Conservation (phyloP, 2,113 vertebrate species). For the Cairina moschata region DNA sequence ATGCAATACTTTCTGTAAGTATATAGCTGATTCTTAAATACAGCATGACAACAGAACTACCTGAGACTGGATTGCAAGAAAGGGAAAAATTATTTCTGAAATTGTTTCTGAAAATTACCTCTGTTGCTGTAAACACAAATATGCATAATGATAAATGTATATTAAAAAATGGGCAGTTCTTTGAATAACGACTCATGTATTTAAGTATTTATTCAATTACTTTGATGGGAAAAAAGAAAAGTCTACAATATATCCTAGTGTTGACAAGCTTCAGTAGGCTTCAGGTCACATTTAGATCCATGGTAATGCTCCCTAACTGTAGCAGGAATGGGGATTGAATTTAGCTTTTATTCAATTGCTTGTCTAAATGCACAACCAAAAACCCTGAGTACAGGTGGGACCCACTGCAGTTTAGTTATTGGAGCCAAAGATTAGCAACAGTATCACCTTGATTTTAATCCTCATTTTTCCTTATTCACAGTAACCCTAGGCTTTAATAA, state of each 20-base stretch:
- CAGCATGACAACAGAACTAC: background rate
- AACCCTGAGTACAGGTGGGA: background rate
- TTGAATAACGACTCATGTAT: background rate
- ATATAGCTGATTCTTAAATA: background rate
- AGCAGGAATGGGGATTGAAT: background rate
- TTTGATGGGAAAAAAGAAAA: background rate
- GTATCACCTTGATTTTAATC: constrained; percentile 41
- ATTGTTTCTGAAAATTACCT: background rate
- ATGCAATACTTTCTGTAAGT: background rate
- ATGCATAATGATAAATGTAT: background rate
- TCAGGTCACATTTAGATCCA: constrained; percentile 22
- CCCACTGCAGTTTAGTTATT: constrained; percentile 5
- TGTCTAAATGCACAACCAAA: background rate
- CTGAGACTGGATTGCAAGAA: background rate
- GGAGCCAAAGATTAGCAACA: constrained; percentile 30
- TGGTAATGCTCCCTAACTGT: background rate
- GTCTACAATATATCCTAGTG: background rate
- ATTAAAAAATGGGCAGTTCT: background rate
- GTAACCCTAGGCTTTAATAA: constrained; percentile 15
- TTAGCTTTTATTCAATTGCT: constrained; percentile 45
- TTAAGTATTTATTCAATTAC: background rate
- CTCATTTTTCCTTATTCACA: background rate
- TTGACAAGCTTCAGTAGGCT: background rate
- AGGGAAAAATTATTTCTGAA: background rate
- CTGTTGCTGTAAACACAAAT: background rate